These are phyloP conservation scores for Arctocebus calabarensis DNA, from an alignment of 2,797 vertebrate species.

Conservation along the genomic window DNA sequence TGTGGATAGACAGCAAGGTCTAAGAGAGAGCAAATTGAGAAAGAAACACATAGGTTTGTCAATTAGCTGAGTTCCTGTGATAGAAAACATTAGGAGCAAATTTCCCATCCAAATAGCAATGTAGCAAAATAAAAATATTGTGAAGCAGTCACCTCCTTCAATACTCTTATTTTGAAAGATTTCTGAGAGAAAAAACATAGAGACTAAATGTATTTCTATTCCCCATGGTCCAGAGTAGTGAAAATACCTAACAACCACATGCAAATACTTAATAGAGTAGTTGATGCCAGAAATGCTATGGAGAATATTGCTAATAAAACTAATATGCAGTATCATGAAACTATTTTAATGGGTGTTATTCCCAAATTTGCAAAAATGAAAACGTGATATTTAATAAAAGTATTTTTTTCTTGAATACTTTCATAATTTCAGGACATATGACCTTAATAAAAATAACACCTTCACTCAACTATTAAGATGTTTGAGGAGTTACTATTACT, in stretches of 20 bases:
- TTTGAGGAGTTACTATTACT: neutral
- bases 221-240: neutral
- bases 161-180: slow-evolving; percentile 55
- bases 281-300: neutral
- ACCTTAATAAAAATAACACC: neutral
- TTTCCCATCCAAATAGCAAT: slow-evolving; percentile 71
- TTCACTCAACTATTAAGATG: neutral
- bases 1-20: slow-evolving; percentile 75
- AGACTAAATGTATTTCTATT: slow-evolving; percentile 29
- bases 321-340: neutral
- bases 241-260: neutral
- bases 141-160: slow-evolving; percentile 45
- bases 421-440: too few species aligned
- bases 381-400: neutral
- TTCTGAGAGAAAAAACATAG: slow-evolving; percentile 59
- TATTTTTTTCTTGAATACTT: too few species aligned
- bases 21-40: slow-evolving; percentile 76
- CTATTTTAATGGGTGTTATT: neutral
- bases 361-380: neutral
- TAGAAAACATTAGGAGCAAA: slow-evolving; percentile 75
- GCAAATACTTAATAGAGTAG: neutral
- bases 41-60: slow-evolving; percentile 81
- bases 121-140: slow-evolving; percentile 70
- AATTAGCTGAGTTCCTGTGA: slow-evolving; percentile 34
- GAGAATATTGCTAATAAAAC: neutral